These are phyloP conservation scores for Psylliodes chrysocephalus DNA, from an alignment of 2,888 invertebrate genomes.

Conservation along the genomic window DNA sequence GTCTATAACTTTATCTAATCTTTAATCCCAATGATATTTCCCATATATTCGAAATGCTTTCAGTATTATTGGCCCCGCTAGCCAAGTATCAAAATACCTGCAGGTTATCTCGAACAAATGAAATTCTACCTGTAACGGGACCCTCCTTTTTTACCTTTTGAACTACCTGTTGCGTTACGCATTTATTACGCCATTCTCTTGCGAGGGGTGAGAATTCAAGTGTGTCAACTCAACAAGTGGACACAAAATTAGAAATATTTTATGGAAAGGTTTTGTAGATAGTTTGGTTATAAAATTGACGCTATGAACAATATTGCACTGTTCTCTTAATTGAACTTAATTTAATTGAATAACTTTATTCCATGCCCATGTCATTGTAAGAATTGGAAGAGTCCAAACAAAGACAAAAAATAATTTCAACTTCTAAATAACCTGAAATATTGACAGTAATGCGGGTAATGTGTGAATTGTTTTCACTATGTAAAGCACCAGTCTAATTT, in stretches of 20 bases:
- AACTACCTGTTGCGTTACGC: constrained; percentile 16
- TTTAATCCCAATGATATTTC: neutral
- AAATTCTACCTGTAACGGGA: constrained; percentile 18
- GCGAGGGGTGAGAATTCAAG: constrained; percentile 9
- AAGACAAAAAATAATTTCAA: no score
- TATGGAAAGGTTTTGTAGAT: neutral
- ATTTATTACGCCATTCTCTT: constrained; percentile 1
- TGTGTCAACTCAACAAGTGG: constrained; percentile 12
- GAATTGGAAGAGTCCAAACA: no score
- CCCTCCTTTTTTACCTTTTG: neutral
- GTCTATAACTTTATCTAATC: constrained; percentile 7
- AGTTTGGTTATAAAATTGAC: no score
- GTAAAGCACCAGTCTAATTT: no score
- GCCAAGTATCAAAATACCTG: neutral
- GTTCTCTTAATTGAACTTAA: no score
- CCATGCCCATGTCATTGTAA: no score
- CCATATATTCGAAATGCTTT: neutral
- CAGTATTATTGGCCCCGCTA: neutral
- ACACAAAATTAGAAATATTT: neutral
- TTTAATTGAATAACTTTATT: no score
- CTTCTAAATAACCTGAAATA: no score
- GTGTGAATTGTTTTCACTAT: no score
- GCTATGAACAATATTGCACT: no score
- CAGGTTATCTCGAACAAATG: constrained; percentile 12
- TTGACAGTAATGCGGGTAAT: no score